These are phyloP conservation scores for Tipula confusa DNA, from an alignment of 2,888 invertebrate species.

Conservation along the genomic window DNA sequence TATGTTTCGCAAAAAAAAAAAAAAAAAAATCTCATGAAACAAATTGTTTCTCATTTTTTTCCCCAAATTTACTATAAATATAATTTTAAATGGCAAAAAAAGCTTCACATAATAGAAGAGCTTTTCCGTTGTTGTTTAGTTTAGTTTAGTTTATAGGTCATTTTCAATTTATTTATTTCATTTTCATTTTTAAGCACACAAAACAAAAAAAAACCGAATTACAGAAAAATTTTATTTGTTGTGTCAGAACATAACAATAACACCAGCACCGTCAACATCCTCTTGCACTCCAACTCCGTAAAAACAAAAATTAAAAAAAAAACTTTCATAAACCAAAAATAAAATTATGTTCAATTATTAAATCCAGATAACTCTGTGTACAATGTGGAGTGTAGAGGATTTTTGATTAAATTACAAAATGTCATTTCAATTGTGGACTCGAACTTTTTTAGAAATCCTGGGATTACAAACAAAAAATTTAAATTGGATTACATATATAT, in stretches of 20 bases:
- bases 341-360: not conserved
- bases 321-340: not conserved
- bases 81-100: slow-evolving; percentile 6
- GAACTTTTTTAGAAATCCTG: too few species aligned
- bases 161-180: slow-evolving; percentile 3
- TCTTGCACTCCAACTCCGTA: too few species aligned
- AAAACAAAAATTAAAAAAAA: not conserved
- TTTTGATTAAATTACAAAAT: not conserved
- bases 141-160: not conserved
- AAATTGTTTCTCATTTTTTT: slow-evolving; percentile 9
- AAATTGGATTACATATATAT: too few species aligned
- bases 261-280: too few species aligned
- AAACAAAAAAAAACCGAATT: not conserved
- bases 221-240: not conserved
- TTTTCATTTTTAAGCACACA: not conserved
- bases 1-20: not conserved
- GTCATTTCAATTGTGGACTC: not conserved
- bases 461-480: too few species aligned
- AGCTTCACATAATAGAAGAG: not conserved
- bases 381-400: not conserved
- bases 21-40: not conserved
- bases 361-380: not conserved
- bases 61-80: not conserved
- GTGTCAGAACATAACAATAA: not conserved
- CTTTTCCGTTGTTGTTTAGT: not conserved